phyloP scores from a whole-genome alignment of 2,888 invertebrate genomes.

The Leptothorax acervorum region DNA sequence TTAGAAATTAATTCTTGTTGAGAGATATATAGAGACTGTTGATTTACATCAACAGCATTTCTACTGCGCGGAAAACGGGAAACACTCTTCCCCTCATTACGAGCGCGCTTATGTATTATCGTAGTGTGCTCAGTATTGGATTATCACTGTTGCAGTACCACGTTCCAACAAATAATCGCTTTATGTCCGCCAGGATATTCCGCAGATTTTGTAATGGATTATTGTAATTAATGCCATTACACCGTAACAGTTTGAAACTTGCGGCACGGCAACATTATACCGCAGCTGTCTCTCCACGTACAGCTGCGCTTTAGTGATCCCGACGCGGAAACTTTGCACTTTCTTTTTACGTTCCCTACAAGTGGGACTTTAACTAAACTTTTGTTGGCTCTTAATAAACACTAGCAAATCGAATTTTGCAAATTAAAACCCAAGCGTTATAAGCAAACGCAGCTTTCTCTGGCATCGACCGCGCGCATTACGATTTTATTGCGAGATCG shows the following conservation, averaged over 20 bases:
- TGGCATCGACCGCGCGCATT: neutral
- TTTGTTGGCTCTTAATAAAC: conserved; percentile 14
- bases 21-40: neutral
- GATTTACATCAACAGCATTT: conserved; percentile 16
- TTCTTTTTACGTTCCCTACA: conserved; percentile 19
- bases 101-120: conserved; percentile 22
- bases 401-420: neutral
- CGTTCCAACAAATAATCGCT: conserved; percentile 48
- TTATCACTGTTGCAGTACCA: conserved; percentile 35
- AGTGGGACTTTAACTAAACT: neutral
- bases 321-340: conserved; percentile 17
- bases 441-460: neutral
- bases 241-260: conserved; percentile 49
- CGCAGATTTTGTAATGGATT: conserved; percentile 51
- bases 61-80: neutral
- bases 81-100: conserved; percentile 7
- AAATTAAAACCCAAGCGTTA: conserved; percentile 8
- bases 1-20: conserved; percentile 25
- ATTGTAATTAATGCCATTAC: conserved; percentile 55
- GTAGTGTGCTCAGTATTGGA: conserved; percentile 40
- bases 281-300: conserved; percentile 37
- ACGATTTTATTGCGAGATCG: neutral
- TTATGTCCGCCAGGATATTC: conserved; percentile 44
- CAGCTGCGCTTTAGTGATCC: conserved; percentile 20
- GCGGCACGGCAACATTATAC: conserved; percentile 24